Conservation (phyloP, 2,888 invertebrate species). For the Trissonchulus sp. region DNA sequence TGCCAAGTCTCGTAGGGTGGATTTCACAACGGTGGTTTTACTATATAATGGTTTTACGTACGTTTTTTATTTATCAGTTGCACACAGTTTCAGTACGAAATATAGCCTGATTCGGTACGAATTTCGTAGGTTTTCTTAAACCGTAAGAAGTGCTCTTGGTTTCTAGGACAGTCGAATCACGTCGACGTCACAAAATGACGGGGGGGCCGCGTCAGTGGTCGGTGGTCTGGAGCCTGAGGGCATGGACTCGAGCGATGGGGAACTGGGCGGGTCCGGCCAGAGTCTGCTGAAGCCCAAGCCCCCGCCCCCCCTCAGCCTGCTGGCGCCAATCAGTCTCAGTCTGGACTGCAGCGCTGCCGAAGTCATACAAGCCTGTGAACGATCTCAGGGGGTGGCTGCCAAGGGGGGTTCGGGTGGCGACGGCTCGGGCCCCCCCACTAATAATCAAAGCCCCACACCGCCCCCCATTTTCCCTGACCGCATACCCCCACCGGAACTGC, state of each 20-base stretch:
- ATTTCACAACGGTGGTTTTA: no score
- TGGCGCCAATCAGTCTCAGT: slow-evolving; percentile 55
- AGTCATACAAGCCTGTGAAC: slow-evolving; percentile 5
- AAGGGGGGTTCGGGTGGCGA: neutral
- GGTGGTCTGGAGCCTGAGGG: neutral
- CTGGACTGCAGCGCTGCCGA: slow-evolving; percentile 32
- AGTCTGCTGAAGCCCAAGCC: no score
- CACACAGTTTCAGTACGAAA: no score
- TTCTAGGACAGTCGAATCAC: neutral
- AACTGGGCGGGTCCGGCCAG: no score
- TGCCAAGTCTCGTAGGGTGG: no score
- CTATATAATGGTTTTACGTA: no score
- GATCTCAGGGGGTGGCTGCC: neutral
- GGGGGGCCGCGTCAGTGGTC: no score
- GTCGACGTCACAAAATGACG: slow-evolving; percentile 12
- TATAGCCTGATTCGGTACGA: no score
- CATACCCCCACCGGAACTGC: slow-evolving; percentile 38
- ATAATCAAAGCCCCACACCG: neutral
- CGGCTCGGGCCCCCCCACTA: neutral
- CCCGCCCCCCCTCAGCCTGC: slow-evolving; percentile 59
- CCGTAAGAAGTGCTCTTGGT: no score
- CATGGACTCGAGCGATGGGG: no score
- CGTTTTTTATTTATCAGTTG: no score
- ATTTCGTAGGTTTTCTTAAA: no score
- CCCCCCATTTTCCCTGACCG: slow-evolving; percentile 44